These are phyloP conservation scores for Caranx ignobilis DNA, from an alignment of 2,113 vertebrate species.

Conservation along the genomic window DNA sequence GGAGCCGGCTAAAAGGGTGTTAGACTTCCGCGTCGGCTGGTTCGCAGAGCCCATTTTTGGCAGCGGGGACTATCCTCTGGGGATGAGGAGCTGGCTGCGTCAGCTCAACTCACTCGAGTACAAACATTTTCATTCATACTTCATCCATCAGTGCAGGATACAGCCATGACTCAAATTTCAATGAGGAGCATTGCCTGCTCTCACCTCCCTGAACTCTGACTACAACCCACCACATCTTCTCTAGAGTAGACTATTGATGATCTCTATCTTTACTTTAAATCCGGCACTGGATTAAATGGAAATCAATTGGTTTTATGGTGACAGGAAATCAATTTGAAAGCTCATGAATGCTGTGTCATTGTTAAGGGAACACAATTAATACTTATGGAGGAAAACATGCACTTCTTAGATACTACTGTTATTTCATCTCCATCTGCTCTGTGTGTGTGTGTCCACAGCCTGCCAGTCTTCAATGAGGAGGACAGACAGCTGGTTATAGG, in stretches of 20 bases:
- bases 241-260: too few species aligned
- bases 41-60: conserved; percentile 96
- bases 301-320: too few species aligned
- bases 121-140: conserved; percentile 1
- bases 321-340: too few species aligned
- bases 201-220: too few species aligned
- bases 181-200: too few species aligned
- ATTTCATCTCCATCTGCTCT: background rate
- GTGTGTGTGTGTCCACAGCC: conserved; percentile 53
- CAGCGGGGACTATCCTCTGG: conserved; percentile 90
- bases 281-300: too few species aligned
- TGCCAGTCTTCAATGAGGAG: conserved; percentile 91
- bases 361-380: too few species aligned
- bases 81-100: conserved; percentile 92
- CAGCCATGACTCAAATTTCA: too few species aligned
- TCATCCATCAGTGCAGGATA: background rate
- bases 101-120: conserved; percentile 85
- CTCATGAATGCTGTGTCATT: too few species aligned
- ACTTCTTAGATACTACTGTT: background rate
- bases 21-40: conserved; percentile 93
- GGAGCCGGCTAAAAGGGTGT: conserved; percentile 89
- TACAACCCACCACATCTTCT: too few species aligned
- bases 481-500: conserved; percentile 88
- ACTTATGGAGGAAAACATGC: background rate
- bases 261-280: too few species aligned